Evolutionary conservation across 2,113 vertebrate genomes (phyloP).

Genomic region (Xyliphius kryptos): DNA sequence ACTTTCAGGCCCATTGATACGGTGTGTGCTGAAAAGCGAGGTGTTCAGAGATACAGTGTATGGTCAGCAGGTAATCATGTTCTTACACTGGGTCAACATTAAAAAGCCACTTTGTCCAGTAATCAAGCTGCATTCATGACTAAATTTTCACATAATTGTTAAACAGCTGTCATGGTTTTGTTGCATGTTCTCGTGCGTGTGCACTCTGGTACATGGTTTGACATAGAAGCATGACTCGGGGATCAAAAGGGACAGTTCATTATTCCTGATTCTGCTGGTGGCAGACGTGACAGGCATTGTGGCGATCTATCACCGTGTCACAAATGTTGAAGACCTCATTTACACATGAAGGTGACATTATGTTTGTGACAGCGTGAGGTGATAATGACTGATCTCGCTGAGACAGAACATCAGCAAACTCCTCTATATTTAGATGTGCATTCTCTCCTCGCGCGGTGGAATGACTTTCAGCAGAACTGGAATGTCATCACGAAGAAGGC

Average conservation of each 20-base stretch:
- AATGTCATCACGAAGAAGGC: conserved; percentile 18
- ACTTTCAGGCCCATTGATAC: too few relatives aligned
- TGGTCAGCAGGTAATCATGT: too few relatives aligned
- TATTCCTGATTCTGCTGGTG: conserved; percentile 31
- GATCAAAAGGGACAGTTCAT: conserved; percentile 29
- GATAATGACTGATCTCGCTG: conserved; percentile 55
- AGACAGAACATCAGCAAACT: conserved; percentile 31
- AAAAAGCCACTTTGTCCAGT: too few relatives aligned
- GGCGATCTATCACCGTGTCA: conserved; percentile 32
- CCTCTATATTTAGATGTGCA: conserved; percentile 47
- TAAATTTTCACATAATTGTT: too few relatives aligned
- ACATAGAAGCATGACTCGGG: too few relatives aligned
- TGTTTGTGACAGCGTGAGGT: conserved; percentile 39
- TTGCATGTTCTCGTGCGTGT: not conserved
- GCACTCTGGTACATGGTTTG: not conserved
- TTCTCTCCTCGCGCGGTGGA: conserved; percentile 29
- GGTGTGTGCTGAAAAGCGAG: too few relatives aligned
- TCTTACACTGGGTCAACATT: too few relatives aligned
- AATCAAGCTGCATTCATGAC: too few relatives aligned
- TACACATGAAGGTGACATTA: conserved; percentile 37
- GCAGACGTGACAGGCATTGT: conserved; percentile 17
- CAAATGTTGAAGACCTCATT: conserved; percentile 41
- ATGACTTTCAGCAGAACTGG: conserved; percentile 48
- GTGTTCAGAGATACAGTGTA: too few relatives aligned
- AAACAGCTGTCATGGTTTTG: not conserved